Evolutionary conservation across 2,797 vertebrate species (phyloP).

Genomic region (Gallinago stenura): DNA sequence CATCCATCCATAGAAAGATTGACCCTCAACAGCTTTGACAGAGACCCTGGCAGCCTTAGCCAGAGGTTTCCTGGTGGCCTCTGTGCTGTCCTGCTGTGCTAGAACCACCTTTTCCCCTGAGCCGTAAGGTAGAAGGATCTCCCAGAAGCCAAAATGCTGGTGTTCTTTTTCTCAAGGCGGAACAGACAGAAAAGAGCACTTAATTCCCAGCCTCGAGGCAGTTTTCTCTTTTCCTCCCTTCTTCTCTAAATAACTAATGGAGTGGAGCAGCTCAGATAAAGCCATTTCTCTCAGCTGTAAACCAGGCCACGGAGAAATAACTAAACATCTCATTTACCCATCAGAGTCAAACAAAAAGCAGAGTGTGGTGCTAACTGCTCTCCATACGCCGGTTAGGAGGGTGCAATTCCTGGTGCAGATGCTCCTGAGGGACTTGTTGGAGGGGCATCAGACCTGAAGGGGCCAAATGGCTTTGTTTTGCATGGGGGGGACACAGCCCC

Average conservation of each 20-base stretch:
- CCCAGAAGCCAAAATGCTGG: not conserved
- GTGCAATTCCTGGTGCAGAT: not conserved
- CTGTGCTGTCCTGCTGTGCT: not conserved
- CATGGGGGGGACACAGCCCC: fast-evolving
- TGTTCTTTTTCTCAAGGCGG: not conserved
- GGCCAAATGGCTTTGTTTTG: not conserved
- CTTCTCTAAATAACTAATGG: not conserved
- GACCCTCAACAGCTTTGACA: not conserved
- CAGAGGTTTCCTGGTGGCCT: not conserved
- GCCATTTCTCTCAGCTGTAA: not conserved
- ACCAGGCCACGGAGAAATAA: not conserved
- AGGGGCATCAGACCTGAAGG: not conserved
- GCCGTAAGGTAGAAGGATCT: not conserved
- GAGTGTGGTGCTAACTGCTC: not conserved
- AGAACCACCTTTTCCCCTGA: not conserved
- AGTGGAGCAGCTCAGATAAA: not conserved
- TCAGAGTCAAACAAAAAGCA: not conserved
- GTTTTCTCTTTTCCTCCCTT: not conserved
- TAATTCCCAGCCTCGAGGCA: not conserved
- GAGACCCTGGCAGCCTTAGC: not conserved
- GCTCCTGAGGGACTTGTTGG: not conserved
- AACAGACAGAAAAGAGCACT: not conserved
- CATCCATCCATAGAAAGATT: not conserved
- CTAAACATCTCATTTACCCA: not conserved
- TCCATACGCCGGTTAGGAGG: fast-evolving